Evolutionary conservation across 2,797 vertebrate genomes (phyloP), one percentile per base, ranked within the genome.

Genomic region (Eutrigla gurnardus): DNA sequence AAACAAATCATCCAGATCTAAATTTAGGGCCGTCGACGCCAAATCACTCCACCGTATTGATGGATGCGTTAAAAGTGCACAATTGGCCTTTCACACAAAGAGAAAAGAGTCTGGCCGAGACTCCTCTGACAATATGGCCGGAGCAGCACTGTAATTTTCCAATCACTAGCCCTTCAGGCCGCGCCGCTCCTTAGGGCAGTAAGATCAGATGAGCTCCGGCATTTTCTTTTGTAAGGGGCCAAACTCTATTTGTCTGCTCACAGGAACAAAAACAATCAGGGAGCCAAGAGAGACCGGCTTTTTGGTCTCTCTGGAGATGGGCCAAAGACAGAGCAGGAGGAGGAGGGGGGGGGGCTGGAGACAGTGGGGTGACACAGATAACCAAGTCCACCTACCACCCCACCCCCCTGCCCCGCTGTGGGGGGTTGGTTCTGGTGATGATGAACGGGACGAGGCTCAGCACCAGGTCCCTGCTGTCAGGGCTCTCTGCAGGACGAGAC

Each of bases 141-240:
- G 78, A 88, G 90, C 83, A 73, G 87, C 85, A 87, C 93, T 90
- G 89, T 93, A 89, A 95, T 95, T 94, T 93, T 93, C 93, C 93
- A 95, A 95, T 95, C 94, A 94, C 91, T 76, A 74, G 88, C 91
- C 88, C 87, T 92, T 92, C 91, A 89, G 88, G 83, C 87, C 84
- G 52, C 87, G 86, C 90, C 89, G 75, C 89, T 93, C 91, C 93
- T 93, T 89, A 83, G 83, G 90, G 89, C 92, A 86, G 94, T 91
- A 88, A 92, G 93, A 95, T 94, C 93, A 91, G 90, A 93, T 90
- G 89, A 86, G 86, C 88, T 69, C n/a, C 79, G 63, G 83, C 83
- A 82, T 91, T 92, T 93, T 91, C 89, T 88, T 93, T 93, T 93
- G 86, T 87, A 89, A 80, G 84, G 90, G 88, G 86, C 89, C 90